phyloP scores from a whole-genome alignment of 1,140 invertebrate species.

The Drosophila trapezifrons region DNA sequence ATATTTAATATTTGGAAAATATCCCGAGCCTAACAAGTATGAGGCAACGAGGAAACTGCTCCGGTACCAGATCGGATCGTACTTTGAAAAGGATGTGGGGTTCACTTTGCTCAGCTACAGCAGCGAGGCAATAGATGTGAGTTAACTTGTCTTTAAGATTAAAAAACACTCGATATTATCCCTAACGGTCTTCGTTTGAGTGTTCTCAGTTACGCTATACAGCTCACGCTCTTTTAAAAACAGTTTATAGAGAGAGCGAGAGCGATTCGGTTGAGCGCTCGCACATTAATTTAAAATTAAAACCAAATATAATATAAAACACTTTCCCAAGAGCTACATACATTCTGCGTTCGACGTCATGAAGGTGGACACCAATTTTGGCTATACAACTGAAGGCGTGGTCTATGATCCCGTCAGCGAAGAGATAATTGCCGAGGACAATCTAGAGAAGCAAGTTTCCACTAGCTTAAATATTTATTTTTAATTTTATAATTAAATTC shows the following conservation, averaged over 20 bases:
- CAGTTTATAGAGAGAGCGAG: no score
- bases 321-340: constrained; percentile 83
- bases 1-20: constrained; percentile 62
- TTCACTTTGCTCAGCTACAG: constrained; percentile 49
- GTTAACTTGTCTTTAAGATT: neutral
- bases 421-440: constrained; percentile 67
- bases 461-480: no score
- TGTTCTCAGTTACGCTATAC: no score
- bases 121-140: constrained; percentile 56
- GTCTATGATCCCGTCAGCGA: constrained; percentile 54
- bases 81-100: constrained; percentile 63
- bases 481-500: neutral
- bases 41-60: constrained; percentile 9
- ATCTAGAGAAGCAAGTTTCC: constrained; percentile 51
- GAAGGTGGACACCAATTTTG: constrained; percentile 85
- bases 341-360: constrained; percentile 86
- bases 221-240: no score
- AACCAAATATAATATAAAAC: neutral
- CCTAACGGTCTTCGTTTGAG: no score
- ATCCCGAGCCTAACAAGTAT: constrained; percentile 51
- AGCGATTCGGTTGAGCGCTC: no score
- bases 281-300: no score
- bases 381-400: constrained; percentile 64
- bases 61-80: constrained; percentile 45
- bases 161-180: no score